Percentiles rank a stretch among this genome's conserved stretches.
Conservation (phyloP, 2,797 vertebrate species). For the Orestias chungarensis region DNA sequence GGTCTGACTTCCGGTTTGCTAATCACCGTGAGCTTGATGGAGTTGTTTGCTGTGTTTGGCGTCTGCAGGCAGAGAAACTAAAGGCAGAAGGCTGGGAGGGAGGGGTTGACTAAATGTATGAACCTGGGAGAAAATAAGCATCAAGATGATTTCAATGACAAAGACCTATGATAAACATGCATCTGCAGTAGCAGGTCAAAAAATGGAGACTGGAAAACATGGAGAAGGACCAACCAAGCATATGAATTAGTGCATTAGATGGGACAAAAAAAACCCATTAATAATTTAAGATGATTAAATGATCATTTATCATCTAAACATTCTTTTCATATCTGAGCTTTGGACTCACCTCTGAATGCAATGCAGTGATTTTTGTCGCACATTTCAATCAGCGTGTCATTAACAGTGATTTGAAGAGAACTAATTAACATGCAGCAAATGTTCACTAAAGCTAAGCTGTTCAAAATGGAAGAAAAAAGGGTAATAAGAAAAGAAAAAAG, state of each 20-base stretch:
- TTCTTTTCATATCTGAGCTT: too few relatives aligned
- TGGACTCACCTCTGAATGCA: neutral
- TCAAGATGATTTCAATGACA: conserved; percentile 9
- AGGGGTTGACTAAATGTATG: conserved; percentile 43
- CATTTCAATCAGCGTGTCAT: conserved; percentile 1
- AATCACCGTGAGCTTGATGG: conserved; percentile 4
- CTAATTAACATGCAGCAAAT: neutral
- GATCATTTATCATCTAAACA: too few relatives aligned
- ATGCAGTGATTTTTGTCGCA: conserved; percentile 5
- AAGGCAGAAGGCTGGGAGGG: conserved; percentile 14
- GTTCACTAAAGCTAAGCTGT: neutral
- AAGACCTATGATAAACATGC: neutral
- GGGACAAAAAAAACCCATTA: conserved; percentile 2
- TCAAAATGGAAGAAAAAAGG: neutral
- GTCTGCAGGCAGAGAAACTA: conserved; percentile 15
- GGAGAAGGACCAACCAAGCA: neutral
- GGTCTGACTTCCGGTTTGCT: conserved; percentile 7
- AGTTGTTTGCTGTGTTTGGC: conserved; percentile 17
- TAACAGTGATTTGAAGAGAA: conserved; percentile 1
- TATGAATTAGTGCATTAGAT: neutral
- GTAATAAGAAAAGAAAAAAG: neutral
- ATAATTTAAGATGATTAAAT: too few relatives aligned
- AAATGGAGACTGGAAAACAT: neutral
- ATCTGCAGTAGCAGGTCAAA: neutral
- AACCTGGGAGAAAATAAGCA: conserved; percentile 31